Base-by-base conservation (phyloP, 2,888 invertebrate species). In the Acronicta leporina region DNA sequence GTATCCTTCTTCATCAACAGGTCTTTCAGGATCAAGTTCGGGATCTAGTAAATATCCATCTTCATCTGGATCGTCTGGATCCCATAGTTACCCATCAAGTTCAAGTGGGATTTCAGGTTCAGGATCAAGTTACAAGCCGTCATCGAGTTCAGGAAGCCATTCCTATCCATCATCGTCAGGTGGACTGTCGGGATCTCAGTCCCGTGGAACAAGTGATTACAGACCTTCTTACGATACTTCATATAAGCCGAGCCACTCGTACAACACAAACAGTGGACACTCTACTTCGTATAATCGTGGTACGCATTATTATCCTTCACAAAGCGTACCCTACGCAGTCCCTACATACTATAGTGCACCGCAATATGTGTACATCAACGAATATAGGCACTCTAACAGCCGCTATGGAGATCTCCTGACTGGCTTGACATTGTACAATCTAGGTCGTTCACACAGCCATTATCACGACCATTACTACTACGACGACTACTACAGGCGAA, bases 401-500 rank as follows among this genome's bases (percentile, higher is more conserved):
- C 87, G 90, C 8, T 94, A 88, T 59, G 80, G 90, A 61, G 88
- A 93, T 62, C 70, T 94, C 11, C 75, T 94, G 61, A 92, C 90
- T 15, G 94, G 94, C 2, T 72, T 94, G 40, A 78, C 94, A 11
- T 77, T 94, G 38, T 94, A 94, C 62, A 93, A 94, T 65, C 81
- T 93, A 73, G 92, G 91, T 2, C 87, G 94, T 10, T 92, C 94
- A 3, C 86, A 91, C 53, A 85, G 77, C 49, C 81, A 90, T 65
- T 80, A 92, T 58, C 77, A 90, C 40, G 77, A 89, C 35, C 85
- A 90, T 67, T 92, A 93, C 67, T 93, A 94, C 57, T 78, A 89
- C 41, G 94, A 94, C 55, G 90, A 92, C 69, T 93, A 92, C 65
- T 92, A 93, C 50, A 85, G 86, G 63, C 78, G 73, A 4, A 84